These are phyloP conservation scores for Rhynchomys soricoides DNA, from an alignment of 2,113 vertebrate species.

Conservation along the genomic window DNA sequence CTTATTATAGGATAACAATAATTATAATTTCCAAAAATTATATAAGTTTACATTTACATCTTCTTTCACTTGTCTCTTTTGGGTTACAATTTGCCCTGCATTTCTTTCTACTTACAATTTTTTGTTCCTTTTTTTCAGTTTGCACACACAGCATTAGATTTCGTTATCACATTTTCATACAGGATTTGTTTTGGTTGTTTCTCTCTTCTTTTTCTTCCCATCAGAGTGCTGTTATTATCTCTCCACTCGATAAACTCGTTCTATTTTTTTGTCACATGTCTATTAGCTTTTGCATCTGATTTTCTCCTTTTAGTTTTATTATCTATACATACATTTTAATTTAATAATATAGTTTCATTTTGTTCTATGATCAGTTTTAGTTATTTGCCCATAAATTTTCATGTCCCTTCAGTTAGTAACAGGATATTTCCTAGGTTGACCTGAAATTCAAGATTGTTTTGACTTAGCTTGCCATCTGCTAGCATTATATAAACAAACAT, in stretches of 20 bases:
- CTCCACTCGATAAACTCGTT: neutral
- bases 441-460: neutral
- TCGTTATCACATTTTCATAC: neutral
- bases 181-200: neutral
- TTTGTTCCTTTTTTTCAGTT: neutral
- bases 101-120: neutral
- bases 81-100: neutral
- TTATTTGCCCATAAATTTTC: neutral
- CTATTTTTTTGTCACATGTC: neutral
- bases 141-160: neutral
- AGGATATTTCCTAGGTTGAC: neutral
- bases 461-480: neutral
- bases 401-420: neutral
- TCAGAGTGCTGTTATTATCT: no score
- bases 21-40: neutral
- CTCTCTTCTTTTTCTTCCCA: neutral
- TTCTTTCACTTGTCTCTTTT: neutral
- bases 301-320: neutral
- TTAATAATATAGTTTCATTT: neutral
- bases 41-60: neutral
- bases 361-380: neutral
- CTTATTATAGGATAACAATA: neutral
- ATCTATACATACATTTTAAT: neutral
- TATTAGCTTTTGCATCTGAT: neutral
- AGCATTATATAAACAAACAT: neutral